Percentiles rank a stretch among this genome's conserved stretches.
Conservation (phyloP, 2,888 invertebrate species). For the Boloria euphrosyne region DNA sequence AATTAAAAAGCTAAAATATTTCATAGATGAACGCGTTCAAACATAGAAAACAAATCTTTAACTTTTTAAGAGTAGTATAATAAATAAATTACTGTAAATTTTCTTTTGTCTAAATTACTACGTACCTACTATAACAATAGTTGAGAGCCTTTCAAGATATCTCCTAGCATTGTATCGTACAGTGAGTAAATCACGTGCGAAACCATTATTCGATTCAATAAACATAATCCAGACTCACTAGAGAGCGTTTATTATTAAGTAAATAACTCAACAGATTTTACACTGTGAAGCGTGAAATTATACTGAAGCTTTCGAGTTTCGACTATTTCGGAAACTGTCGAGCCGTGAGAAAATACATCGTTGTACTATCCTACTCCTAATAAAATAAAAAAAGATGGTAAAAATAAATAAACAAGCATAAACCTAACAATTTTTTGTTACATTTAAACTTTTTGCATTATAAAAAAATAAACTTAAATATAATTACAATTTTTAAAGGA, state of each 20-base stretch:
- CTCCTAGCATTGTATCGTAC: background rate
- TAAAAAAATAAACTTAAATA: background rate
- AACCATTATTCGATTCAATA: conserved; percentile 1
- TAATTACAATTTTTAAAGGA: no score
- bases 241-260: conserved; percentile 20
- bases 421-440: background rate
- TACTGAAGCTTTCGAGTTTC: conserved; percentile 47
- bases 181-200: conserved; percentile 3
- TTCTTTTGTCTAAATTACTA: no score
- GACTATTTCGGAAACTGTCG: conserved; percentile 46
- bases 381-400: conserved; percentile 1
- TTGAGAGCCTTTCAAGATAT: background rate
- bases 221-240: conserved; percentile 8
- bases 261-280: conserved; percentile 38
- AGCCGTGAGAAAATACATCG: conserved; percentile 47
- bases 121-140: background rate
- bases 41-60: no score
- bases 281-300: conserved; percentile 56
- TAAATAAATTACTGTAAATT: no score
- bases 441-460: background rate
- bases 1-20: no score
- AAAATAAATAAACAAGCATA: conserved; percentile 4
- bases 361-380: conserved; percentile 1
- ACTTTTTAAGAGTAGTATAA: no score
- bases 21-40: no score